Evolutionary conservation across 2,888 invertebrate genomes (phyloP), one percentile per base, ranked within the genome.

Genomic region (Geophilus truncorum): DNA sequence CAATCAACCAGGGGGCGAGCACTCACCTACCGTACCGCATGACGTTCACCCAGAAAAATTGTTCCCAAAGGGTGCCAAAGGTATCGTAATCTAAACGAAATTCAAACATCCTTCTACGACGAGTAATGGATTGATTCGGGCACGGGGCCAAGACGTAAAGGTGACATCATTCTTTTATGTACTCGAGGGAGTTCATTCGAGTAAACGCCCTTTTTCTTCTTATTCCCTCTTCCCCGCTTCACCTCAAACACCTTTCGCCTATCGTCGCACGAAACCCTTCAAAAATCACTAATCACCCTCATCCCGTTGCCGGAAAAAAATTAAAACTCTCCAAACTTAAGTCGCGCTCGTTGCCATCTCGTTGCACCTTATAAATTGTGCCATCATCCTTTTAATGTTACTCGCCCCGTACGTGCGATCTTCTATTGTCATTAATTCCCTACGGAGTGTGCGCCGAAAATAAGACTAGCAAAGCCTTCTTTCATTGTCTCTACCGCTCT

Each of bases 181-280:
- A 57, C 57, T 57, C 57, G 57, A 57, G 57, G 57, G 57, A 57
- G 57, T 57, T 57, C 57, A 57, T 57, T 57, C 57, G n/a, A 57
- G 57, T 57, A 57, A 57, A 57, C 57, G 57, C 57, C 57, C 57
- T 21, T 57, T 57, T 40, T 57, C n/a, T 57, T 57, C 57, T 57
- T n/a, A 57, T 57, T 57, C 57, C 57, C 57, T 18, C 18, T 23
- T 23, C 57, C 18, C n/a, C 3, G 15, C 57, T 15, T 57, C 57
- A 9, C 57, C 23, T 57, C 57, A 21, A 57, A 21, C 9, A 57
- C 57, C 23, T 57, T 57, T 57, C 9, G 9, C n/a, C n/a, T n/a
- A n/a, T n/a, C n/a, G n/a, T n/a, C n/a, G n/a, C n/a, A n/a, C n/a
- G n/a, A n/a, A n/a, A n/a, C n/a, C n/a, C n/a, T n/a, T n/a, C n/a